A percentile compares a stretch with the other conserved stretches of the same genome.
Evolutionary conservation across 2,113 vertebrate genomes (phyloP).

Genomic region (Garra rufa): DNA sequence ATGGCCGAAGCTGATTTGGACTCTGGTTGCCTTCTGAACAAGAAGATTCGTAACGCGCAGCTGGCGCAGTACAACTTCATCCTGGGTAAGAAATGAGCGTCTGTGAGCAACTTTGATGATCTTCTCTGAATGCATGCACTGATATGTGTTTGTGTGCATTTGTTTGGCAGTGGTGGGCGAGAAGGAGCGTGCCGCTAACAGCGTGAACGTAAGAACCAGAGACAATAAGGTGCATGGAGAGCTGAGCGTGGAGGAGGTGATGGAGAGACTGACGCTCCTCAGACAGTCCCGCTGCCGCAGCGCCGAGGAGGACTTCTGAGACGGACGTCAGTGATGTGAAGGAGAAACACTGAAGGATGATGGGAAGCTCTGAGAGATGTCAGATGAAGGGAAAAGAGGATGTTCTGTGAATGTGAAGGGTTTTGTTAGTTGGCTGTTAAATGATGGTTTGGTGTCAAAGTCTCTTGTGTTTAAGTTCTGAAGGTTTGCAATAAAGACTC

Average conservation of each 20-base stretch:
- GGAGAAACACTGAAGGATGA: not conserved
- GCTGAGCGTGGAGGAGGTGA: slow-evolving; percentile 77
- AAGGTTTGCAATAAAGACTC: slow-evolving; percentile 19
- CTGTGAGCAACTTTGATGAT: not conserved
- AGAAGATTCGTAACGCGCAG: slow-evolving; percentile 94
- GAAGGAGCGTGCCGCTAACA: slow-evolving; percentile 85
- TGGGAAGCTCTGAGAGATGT: too few relatives aligned
- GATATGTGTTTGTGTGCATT: not conserved
- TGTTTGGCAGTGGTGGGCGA: slow-evolving; percentile 90
- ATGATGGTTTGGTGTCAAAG: not conserved
- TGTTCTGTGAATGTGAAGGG: not conserved
- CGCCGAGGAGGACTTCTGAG: slow-evolving; percentile 89
- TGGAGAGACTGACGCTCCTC: slow-evolving; percentile 83
- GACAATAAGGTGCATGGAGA: slow-evolving; percentile 95
- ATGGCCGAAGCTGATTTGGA: slow-evolving; percentile 93
- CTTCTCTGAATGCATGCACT: not conserved
- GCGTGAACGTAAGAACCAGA: slow-evolving; percentile 89
- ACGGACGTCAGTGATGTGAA: not conserved
- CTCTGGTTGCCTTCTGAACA: slow-evolving; percentile 88
- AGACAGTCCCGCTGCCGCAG: slow-evolving; percentile 76
- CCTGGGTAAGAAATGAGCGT: slow-evolving; percentile 81
- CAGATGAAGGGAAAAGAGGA: not conserved
- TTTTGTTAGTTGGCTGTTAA: not conserved
- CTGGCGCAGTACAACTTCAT: slow-evolving; percentile 96
- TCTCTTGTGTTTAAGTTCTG: not conserved